A percentile compares a stretch with the other conserved stretches of the same genome.
phyloP scores from a whole-genome alignment of 1,140 invertebrate species.

The Calliphora vicina region DNA sequence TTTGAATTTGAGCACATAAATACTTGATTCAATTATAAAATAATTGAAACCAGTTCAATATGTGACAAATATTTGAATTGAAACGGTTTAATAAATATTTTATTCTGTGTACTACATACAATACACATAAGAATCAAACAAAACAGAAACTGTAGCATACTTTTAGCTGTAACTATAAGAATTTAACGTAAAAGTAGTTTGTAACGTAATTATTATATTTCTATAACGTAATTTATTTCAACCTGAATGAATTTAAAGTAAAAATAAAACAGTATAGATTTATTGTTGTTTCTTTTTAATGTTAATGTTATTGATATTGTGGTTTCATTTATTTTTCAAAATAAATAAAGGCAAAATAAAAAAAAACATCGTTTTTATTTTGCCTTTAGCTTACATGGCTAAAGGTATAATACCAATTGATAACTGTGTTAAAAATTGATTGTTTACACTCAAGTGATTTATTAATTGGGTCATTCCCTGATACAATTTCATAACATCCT shows the following conservation, averaged over 20 bases:
- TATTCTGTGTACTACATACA: no score
- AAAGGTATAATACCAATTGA: no score
- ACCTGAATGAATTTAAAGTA: neutral
- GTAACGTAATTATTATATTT: conserved; percentile 13
- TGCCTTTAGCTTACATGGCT: no score
- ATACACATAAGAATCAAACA: no score
- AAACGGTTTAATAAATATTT: no score
- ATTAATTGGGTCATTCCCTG: conserved; percentile 9
- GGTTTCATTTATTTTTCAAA: neutral
- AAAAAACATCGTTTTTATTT: no score
- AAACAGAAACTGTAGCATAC: conserved; percentile 24
- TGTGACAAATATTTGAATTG: no score
- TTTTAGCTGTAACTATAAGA: neutral
- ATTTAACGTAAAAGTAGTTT: neutral
- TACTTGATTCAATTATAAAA: no score
- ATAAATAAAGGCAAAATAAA: neutral
- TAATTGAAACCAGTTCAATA: no score
- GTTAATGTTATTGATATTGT: neutral
- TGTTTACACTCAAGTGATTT: conserved; percentile 1
- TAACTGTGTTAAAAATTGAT: neutral
- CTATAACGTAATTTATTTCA: conserved; percentile 11
- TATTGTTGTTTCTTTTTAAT: neutral
- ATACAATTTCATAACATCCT: neutral
- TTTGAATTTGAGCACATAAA: no score
- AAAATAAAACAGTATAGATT: neutral